phyloP scores from a whole-genome alignment of 2,888 invertebrate genomes.

The Adineta ricciae region DNA sequence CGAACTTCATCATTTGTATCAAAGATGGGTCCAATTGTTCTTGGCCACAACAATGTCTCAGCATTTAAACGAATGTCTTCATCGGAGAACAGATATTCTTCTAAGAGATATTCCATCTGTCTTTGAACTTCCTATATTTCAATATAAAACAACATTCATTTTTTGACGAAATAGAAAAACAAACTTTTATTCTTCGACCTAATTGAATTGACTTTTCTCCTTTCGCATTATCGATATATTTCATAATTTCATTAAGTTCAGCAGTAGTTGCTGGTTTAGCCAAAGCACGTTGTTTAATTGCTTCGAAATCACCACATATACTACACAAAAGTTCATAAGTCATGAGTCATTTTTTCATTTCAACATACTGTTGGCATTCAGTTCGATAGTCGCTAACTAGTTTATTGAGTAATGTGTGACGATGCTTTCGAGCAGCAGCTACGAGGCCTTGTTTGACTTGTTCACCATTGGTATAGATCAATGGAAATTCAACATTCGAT shows the following conservation, averaged over 20 bases:
- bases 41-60: slow-evolving; percentile 72
- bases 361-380: slow-evolving; percentile 42
- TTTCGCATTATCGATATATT: slow-evolving; percentile 69
- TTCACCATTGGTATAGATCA: slow-evolving; percentile 39
- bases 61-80: slow-evolving; percentile 71
- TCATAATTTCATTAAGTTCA: slow-evolving; percentile 68
- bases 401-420: slow-evolving; percentile 44
- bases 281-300: slow-evolving; percentile 61
- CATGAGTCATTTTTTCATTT: background rate
- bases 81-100: slow-evolving; percentile 63
- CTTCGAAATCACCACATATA: slow-evolving; percentile 57
- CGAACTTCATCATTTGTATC: slow-evolving; percentile 65
- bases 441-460: slow-evolving; percentile 49
- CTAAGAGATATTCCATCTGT: slow-evolving; percentile 57
- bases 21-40: slow-evolving; percentile 68
- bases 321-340: background rate
- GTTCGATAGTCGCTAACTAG: slow-evolving; percentile 47
- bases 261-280: slow-evolving; percentile 67
- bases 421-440: slow-evolving; percentile 44
- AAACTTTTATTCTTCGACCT: slow-evolving; percentile 60
- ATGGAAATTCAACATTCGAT: slow-evolving; percentile 25
- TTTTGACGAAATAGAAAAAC: background rate
- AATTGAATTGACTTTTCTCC: slow-evolving; percentile 62
- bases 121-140: slow-evolving; percentile 53
- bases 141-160: slow-evolving; percentile 56